Conservation (phyloP, 2,888 invertebrate genomes). For the Dryadula phaetusa region DNA sequence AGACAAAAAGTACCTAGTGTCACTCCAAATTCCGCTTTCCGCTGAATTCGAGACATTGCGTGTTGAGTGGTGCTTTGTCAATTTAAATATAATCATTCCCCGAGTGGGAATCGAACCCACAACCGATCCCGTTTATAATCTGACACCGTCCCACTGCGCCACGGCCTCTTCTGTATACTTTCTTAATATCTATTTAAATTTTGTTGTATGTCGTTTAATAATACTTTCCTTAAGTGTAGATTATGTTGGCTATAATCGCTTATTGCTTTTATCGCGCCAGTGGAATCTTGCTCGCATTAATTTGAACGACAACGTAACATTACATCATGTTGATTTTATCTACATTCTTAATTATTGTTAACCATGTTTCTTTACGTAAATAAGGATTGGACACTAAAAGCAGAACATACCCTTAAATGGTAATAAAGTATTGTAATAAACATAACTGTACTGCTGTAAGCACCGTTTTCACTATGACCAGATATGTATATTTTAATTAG, state of each 20-base stretch:
- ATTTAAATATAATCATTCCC: no score
- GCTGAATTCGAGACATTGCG: no score
- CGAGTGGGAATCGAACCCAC: no score
- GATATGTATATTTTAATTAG: background rate
- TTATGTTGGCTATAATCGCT: conserved; percentile 20
- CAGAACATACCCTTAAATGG: background rate
- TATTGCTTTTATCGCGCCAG: background rate
- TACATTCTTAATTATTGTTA: conserved; percentile 6
- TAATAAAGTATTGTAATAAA: conserved; percentile 1
- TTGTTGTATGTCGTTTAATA: background rate
- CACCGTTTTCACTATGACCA: background rate
- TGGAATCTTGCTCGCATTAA: conserved; percentile 20
- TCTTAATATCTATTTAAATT: background rate
- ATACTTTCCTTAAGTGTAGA: conserved; percentile 20
- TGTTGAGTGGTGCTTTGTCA: no score
- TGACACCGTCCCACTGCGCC: no score
- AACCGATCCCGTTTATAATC: no score
- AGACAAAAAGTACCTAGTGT: no score
- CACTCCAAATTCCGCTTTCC: no score
- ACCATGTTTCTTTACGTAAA: conserved; percentile 8
- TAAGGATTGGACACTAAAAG: background rate
- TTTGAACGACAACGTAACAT: conserved; percentile 1
- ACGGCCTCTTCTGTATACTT: no score
- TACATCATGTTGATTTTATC: conserved; percentile 12
- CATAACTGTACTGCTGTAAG: background rate